These are phyloP conservation scores for Liolophura sinensis DNA, from an alignment of 1,140 invertebrate genomes.

Conservation along the genomic window DNA sequence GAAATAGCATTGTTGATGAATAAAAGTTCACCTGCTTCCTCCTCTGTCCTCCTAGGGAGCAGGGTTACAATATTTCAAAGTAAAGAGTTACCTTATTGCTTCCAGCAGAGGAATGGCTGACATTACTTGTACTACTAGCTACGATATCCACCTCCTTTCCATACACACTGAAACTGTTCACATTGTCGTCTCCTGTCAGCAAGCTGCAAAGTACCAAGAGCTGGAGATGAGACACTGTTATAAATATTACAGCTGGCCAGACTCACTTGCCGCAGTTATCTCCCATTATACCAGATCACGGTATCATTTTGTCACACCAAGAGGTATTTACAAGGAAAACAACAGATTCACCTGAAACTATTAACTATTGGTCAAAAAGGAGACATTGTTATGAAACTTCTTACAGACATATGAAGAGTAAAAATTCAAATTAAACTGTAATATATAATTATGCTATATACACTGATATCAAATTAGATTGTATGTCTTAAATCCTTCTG, in stretches of 20 bases:
- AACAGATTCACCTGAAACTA: neutral
- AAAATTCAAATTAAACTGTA: too few species aligned
- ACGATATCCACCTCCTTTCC: constrained; percentile 73
- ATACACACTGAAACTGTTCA: constrained; percentile 70
- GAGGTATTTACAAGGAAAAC: neutral
- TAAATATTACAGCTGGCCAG: neutral
- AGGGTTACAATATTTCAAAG: neutral
- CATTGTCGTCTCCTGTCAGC: constrained; percentile 72
- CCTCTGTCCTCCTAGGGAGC: neutral
- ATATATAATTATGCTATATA: too few species aligned
- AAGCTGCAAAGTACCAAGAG: constrained; percentile 61
- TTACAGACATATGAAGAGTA: too few species aligned
- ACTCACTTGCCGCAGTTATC: neutral
- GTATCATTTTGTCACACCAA: neutral
- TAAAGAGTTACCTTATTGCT: constrained; percentile 43
- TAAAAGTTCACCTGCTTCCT: too few species aligned
- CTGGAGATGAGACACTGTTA: neutral
- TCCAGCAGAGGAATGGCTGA: constrained; percentile 61
- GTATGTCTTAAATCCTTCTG: too few species aligned
- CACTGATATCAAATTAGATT: too few species aligned
- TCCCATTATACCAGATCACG: neutral
- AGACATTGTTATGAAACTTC: too few species aligned
- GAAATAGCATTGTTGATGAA: too few species aligned
- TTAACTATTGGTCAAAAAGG: too few species aligned
- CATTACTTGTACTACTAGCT: constrained; percentile 61